Conservation (phyloP, 2,888 invertebrate genomes). For the Heliconius sara region DNA sequence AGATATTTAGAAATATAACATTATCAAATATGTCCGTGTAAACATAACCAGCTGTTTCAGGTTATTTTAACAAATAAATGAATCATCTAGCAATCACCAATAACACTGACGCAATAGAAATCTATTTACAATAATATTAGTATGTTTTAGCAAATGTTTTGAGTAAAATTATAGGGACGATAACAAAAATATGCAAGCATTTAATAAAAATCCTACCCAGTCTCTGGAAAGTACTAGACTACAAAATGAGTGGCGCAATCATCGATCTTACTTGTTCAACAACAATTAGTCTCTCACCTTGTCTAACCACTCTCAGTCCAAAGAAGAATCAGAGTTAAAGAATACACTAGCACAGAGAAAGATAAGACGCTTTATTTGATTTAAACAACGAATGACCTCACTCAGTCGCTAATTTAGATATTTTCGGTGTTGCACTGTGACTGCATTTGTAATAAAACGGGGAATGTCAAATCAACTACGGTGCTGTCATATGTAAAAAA, state of each 20-base stretch:
- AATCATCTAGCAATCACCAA: neutral
- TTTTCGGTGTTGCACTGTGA: conserved; percentile 24
- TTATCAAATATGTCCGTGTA: neutral
- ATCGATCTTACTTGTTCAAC: conserved; percentile 61
- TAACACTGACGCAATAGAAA: conserved; percentile 2
- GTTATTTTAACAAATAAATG: neutral
- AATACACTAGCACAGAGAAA: neutral
- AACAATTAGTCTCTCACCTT: conserved; percentile 38
- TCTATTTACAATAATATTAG: neutral
- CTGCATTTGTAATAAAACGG: neutral
- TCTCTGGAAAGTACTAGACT: conserved; percentile 57
- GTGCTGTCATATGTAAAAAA: conserved; percentile 10
- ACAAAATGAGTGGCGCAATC: conserved; percentile 61
- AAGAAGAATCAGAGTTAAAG: neutral
- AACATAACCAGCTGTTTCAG: neutral
- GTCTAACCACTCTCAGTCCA: neutral
- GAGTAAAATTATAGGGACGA: neutral
- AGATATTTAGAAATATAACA: neutral
- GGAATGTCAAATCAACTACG: conserved; percentile 2
- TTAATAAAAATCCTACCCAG: neutral
- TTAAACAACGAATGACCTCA: conserved; percentile 19
- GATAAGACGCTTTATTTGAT: neutral
- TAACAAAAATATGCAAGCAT: neutral
- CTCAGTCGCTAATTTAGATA: neutral
- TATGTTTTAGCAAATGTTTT: neutral